These are phyloP conservation scores for Thumatha senex DNA, from an alignment of 2,888 invertebrate species.

Conservation along the genomic window DNA sequence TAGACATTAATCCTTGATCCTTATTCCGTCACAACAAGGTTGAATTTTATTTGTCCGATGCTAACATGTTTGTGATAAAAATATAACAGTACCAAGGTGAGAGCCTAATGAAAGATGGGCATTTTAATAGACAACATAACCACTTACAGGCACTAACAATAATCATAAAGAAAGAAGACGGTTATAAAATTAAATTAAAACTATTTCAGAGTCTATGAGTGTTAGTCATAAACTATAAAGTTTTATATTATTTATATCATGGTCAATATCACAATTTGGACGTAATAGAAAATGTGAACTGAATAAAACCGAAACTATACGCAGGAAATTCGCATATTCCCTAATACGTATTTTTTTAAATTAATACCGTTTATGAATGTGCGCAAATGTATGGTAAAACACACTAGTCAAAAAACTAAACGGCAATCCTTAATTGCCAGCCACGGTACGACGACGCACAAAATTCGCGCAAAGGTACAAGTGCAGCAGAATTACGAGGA, in stretches of 20 bases:
- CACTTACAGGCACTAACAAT: background rate
- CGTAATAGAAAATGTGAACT: background rate
- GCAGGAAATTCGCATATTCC: background rate
- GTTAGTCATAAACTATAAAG: background rate
- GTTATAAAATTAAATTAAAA: background rate
- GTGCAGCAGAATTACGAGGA: constrained; percentile 36
- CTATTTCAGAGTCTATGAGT: background rate
- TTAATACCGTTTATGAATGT: background rate
- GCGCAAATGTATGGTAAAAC: constrained; percentile 14
- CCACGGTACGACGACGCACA: constrained; percentile 22
- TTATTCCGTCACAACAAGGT: constrained; percentile 9
- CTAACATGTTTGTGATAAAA: constrained; percentile 1
- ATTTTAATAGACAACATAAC: constrained; percentile 8
- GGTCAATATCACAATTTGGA: too few relatives aligned
- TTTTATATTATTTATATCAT: background rate
- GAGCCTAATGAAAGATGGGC: constrained; percentile 7
- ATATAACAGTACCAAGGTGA: constrained; percentile 9
- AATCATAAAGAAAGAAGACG: background rate
- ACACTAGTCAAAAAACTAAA: constrained; percentile 35
- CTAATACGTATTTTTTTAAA: background rate
- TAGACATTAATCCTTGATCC: constrained; percentile 8
- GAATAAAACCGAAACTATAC: background rate
- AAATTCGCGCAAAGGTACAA: constrained; percentile 34
- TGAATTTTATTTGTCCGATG: constrained; percentile 1
- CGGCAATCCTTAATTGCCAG: too few relatives aligned